Evolutionary conservation across 1,140 invertebrate genomes (phyloP).

Genomic region (Neodiprion virginianus): DNA sequence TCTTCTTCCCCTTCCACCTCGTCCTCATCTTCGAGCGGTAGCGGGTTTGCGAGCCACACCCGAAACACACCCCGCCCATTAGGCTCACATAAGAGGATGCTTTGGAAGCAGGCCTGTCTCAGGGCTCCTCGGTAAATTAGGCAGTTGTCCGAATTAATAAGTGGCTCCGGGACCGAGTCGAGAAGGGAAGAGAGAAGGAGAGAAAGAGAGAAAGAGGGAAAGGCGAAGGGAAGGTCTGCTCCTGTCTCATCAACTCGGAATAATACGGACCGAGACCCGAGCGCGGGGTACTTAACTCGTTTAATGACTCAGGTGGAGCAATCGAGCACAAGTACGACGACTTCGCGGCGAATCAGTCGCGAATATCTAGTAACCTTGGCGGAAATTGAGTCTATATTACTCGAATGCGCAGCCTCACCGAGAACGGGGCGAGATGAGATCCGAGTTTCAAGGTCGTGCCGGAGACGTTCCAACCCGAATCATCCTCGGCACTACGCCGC

Average conservation of each 20-base stretch:
- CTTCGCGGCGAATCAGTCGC: not conserved
- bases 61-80: constrained; percentile 6
- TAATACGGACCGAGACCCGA: not conserved
- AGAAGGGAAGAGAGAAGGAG: no score
- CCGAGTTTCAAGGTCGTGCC: not conserved
- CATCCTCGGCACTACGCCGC: no score
- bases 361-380: constrained; percentile 5
- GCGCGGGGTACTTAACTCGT: not conserved
- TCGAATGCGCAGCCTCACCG: not conserved
- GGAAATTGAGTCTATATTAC: not conserved
- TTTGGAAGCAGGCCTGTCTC: not conserved
- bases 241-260: not conserved
- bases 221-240: not conserved
- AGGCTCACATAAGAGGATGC: not conserved
- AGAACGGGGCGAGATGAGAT: not conserved
- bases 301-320: not conserved
- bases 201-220: no score
- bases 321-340: not conserved
- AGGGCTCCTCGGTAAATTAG: not conserved
- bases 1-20: not conserved
- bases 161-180: not conserved
- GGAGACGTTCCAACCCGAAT: no score
- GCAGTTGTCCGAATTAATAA: constrained; percentile 7
- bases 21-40: not conserved
- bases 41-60: constrained; percentile 6